Evolutionary conservation across 2,113 vertebrate species (phyloP).

Genomic region (Seriola aureovittata): DNA sequence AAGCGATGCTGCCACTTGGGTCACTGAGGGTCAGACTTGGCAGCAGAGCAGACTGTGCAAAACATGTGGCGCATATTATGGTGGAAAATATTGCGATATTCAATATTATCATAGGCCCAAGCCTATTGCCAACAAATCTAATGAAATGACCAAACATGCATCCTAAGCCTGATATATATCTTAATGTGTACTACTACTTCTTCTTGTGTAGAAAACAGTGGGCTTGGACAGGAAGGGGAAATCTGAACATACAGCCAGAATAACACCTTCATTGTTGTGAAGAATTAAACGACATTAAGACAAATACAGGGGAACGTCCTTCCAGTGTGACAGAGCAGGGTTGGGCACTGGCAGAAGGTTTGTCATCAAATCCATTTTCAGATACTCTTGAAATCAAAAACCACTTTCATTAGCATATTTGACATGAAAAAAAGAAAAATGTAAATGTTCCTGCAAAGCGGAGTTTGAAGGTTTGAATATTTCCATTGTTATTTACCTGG

Average conservation of each 20-base stretch:
- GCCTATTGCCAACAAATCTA: background rate
- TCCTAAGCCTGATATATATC: background rate
- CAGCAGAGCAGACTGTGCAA: no score
- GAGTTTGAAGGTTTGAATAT: background rate
- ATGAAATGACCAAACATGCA: background rate
- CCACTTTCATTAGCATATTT: background rate
- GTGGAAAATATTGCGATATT: no score
- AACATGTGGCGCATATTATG: no score
- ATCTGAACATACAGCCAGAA: background rate
- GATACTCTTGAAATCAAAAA: background rate
- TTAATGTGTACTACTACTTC: background rate
- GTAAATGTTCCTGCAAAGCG: background rate
- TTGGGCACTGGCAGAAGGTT: background rate
- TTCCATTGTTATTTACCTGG: background rate
- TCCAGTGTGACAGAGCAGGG: background rate
- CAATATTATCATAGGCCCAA: no score
- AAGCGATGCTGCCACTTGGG: no score
- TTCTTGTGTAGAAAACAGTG: background rate
- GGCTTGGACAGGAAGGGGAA: background rate
- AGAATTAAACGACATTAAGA: background rate
- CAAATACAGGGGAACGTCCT: background rate
- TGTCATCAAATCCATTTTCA: background rate
- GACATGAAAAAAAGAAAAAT: background rate
- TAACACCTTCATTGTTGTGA: background rate
- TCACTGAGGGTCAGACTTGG: no score